Evolutionary conservation across 2,888 invertebrate species (phyloP).

Genomic region (Tribolium freemani): DNA sequence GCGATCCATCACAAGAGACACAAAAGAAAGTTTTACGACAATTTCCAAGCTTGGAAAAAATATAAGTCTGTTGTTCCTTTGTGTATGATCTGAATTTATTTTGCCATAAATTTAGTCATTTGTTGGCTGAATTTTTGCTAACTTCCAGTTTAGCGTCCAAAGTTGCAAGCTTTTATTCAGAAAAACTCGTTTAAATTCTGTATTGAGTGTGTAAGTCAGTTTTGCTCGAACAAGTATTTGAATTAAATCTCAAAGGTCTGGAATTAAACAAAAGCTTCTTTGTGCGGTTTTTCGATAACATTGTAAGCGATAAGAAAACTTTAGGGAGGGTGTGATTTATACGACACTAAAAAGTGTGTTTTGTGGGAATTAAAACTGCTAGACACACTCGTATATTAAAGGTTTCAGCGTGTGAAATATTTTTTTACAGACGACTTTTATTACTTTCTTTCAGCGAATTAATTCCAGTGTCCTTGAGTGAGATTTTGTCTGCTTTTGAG

Average conservation of each 20-base stretch:
- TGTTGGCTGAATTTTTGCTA: neutral
- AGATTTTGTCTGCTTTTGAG: neutral
- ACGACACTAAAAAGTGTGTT: neutral
- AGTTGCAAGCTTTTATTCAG: neutral
- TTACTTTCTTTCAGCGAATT: neutral
- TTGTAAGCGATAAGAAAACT: neutral
- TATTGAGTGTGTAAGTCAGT: neutral
- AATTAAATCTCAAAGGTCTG: slow-evolving; percentile 12
- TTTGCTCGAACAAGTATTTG: neutral
- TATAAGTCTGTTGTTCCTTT: slow-evolving; percentile 7
- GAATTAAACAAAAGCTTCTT: slow-evolving; percentile 13
- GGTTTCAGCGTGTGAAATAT: too few relatives aligned
- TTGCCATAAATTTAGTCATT: neutral
- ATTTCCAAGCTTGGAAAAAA: neutral
- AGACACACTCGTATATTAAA: too few relatives aligned
- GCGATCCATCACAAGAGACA: neutral
- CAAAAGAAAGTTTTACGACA: neutral
- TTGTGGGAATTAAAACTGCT: too few relatives aligned
- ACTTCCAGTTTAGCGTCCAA: neutral
- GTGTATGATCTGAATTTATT: neutral
- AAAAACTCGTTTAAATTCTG: slow-evolving; percentile 9
- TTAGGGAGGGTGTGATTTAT: neutral
- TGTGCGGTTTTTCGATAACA: slow-evolving; percentile 4
- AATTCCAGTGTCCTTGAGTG: neutral
- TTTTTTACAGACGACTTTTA: neutral